Evolutionary conservation across 2,113 vertebrate genomes (phyloP), one percentile per base, ranked within the genome.

Genomic region (Hystrix brachyura): DNA sequence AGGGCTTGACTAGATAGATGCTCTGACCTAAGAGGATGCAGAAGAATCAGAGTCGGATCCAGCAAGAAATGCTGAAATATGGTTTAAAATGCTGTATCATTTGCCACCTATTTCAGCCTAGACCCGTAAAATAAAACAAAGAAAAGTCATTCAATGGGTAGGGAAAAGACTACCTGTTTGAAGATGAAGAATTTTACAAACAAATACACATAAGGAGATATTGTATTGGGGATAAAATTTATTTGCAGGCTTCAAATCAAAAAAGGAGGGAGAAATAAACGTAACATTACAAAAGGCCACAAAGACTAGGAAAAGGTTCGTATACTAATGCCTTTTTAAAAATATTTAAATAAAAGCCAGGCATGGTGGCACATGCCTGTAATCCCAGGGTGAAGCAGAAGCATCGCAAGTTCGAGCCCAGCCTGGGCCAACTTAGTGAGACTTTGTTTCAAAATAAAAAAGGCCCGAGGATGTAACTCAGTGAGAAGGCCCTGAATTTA

Each of bases 101-200:
- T 88, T 94, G 78, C 64, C 46, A 55, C 34, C 64, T 71, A 38
- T 81, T 95, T 88, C 43, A 57, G 55, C 76, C 38, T 82, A 48
- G 9, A 85, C 62, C 19, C 15, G 15, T 43, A 38, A 94, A 87
- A 96, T 53, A 90, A 92, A 72, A 80, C n/a, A 48, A 62, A 74
- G 1, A 12, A 90, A 87, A 34, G 81, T 27, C 34, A 82, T 34
- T 80, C 23, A 95, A 95, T 9, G 11, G 11, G 1, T 64, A 5
- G 8, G 25, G 7, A 92, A 90, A 14, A 82, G 34, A 89, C 43
- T 55, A 59, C 7, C n/a, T 60, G 2, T 88, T 96, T 87, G 59
- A 95, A 69, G 27, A 81, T 38, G 92, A 95, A 87, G 46, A 89
- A 80, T 80, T 94, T 95, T 91, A 87, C 55, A 82, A 83, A 65